Base-by-base conservation (phyloP, 1,140 invertebrate genomes). In the Sminthurinus signatus region DNA sequence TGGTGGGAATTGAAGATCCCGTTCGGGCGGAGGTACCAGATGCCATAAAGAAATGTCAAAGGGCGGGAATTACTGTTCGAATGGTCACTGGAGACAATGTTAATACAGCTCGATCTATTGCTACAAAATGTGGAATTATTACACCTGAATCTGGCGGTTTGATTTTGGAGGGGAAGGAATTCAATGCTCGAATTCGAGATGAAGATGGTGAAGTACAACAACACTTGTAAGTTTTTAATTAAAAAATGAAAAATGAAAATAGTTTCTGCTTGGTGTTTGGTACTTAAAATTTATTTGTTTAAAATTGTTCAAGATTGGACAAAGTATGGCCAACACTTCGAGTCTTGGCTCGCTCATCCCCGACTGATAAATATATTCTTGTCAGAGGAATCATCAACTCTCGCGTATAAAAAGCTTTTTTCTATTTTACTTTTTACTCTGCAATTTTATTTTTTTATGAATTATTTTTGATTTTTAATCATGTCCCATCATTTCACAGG, bases 1-100 rank as follows among this genome's bases (percentile, higher is more conserved):
- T 86, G 62, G 77, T 83, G 42, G 84, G 84, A 23, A 86, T 86
- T 69, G 83, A 86, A 76, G 84, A 86, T 75, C 85, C 85, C 3
- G 84, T 86, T 56, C 74, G 85, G 73, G 78, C 80, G n/a, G 84
- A 86, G 78, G 83, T 81, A 39, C 84, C 80, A 31, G 80, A 79
- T 55, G 81, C 81, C 32, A 85, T 83, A 56, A 71, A 73, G 55
- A 77, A 78, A 62, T 86, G 85, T 73, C 80, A 84, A 71, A 63
- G 71, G 44, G 81, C 84, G 14, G 84, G 84, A 46, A 85, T 86
- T 50, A 82, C 79, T 28, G 84, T 86, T 2, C 76, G 85, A 46
- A 86, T 86, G 85, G 84, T 86, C 2, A 86, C 84, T 2, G 85
- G 85, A 55, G 85, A 86, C 74, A 86, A 86, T 73, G 77, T 86